Evolutionary conservation across 2,113 vertebrate genomes (phyloP).

Genomic region (Geococcyx californianus): DNA sequence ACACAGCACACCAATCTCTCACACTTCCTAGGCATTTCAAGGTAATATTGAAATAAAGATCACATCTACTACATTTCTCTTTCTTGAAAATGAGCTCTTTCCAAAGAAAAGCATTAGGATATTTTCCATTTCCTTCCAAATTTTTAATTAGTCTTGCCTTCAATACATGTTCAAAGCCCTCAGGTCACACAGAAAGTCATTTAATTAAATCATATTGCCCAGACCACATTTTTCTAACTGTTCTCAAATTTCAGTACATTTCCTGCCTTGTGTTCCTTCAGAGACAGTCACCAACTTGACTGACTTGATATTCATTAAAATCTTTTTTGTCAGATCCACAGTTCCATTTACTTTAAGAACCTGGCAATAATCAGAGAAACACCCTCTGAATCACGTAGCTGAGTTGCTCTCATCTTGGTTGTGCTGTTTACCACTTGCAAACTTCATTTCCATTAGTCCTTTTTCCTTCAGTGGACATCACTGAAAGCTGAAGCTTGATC

Average conservation of each 20-base stretch:
- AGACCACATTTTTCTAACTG: not conserved
- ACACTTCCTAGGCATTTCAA: not conserved
- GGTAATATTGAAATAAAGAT: not conserved
- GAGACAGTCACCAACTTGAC: not conserved
- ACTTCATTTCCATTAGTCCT: not conserved
- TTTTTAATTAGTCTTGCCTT: not conserved
- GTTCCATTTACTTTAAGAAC: not conserved
- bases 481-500: not conserved
- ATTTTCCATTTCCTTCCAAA: not conserved
- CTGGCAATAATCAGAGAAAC: not conserved
- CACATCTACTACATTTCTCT: not conserved
- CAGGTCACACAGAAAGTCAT: not conserved
- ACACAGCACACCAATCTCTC: not conserved
- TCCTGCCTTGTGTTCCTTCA: not conserved
- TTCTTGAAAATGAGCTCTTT: not conserved
- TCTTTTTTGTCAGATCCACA: not conserved
- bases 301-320: not conserved
- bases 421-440: not conserved
- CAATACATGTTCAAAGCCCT: not conserved
- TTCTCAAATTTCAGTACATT: not conserved
- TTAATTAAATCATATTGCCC: not conserved
- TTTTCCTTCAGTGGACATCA: not conserved
- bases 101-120: not conserved
- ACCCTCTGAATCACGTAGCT: not conserved
- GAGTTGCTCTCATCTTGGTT: not conserved